Base-by-base conservation (phyloP, 2,113 vertebrate genomes). In the Larimichthys crocea region DNA sequence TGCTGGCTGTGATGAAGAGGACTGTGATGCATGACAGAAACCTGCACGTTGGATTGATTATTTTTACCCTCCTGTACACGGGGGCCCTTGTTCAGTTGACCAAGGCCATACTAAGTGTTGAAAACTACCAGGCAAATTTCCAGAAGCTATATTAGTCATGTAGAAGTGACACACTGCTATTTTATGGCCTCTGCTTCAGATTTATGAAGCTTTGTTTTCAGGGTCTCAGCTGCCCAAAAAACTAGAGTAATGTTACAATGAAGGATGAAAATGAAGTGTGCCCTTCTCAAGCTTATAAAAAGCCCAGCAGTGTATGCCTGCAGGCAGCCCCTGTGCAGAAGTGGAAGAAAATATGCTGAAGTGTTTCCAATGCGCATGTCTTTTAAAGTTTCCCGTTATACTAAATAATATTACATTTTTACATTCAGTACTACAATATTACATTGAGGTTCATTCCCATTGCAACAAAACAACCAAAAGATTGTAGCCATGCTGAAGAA, bases 91-190 rank as follows among this genome's bases (percentile, higher is more conserved):
- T 57, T 81, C 64, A 35, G 14, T 50, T 75, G 70, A 86, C 85
- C 85, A 80, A 81, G 76, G 78, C 66, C 82, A 84, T 17, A 29
- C 68, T 70, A 66, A 60, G 69, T 52, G 70, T 75, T 81, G 77
- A 90, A 74, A 82, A 74, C 69, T 76, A 74, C 62, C 61, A 83
- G 77, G 83, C 66, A 74, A 52, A 70, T 49, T 35, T 86, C 75
- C 83, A 86, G 71, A 71, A 65, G 72, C 66, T 82, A 78, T 72
- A 82, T 86, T 74, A 64, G 65, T 76, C 74, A 83, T 80, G 3
- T 20, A 78, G 73, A 57, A 70, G 77, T 71, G 71, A 81, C 71
- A 81, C 15, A 16, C 56, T 79, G 65, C 52, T 77, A 56, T 68
- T 80, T 76, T 67, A 81, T 65, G 66, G 57, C 70, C 69, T 52